phyloP scores from a whole-genome alignment of 2,888 invertebrate genomes.

The Andrena bicolor region DNA sequence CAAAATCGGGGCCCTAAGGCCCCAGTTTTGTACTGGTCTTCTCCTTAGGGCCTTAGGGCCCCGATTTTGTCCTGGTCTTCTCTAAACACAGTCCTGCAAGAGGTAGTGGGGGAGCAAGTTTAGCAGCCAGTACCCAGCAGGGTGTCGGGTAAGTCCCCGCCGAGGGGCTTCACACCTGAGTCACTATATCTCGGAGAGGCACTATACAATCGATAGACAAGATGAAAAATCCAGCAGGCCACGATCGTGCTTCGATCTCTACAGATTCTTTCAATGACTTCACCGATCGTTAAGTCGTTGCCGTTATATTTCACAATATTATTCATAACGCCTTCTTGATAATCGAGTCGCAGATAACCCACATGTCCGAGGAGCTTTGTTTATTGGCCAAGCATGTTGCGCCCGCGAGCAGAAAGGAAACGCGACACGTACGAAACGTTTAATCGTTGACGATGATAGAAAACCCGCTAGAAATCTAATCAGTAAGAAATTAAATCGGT shows the following conservation, averaged over 20 bases:
- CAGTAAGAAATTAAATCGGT: not conserved
- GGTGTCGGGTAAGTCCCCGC: too few relatives aligned
- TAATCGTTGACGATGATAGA: conserved; percentile 47
- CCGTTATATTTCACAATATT: conserved; percentile 27
- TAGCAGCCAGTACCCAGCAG: too few relatives aligned
- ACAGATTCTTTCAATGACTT: conserved; percentile 19
- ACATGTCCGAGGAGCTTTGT: conserved; percentile 30
- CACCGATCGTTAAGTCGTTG: conserved; percentile 2
- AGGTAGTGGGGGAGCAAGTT: too few relatives aligned
- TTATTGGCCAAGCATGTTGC: conserved; percentile 24
- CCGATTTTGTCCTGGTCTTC: too few relatives aligned
- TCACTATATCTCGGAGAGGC: too few relatives aligned
- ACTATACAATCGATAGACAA: too few relatives aligned
- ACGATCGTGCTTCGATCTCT: not conserved
- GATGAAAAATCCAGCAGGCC: too few relatives aligned
- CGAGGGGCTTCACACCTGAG: too few relatives aligned
- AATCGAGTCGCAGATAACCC: conserved; percentile 26
- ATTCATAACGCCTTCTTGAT: conserved; percentile 28
- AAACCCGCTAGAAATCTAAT: not conserved
- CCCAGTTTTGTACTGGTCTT: too few relatives aligned
- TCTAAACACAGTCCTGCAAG: too few relatives aligned
- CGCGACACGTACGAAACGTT: conserved; percentile 20
- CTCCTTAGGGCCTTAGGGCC: too few relatives aligned
- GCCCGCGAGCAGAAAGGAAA: conserved; percentile 12
- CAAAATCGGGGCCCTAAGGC: too few relatives aligned